phyloP scores from a whole-genome alignment of 1,140 invertebrate species.

The Gryllus bimaculatus region DNA sequence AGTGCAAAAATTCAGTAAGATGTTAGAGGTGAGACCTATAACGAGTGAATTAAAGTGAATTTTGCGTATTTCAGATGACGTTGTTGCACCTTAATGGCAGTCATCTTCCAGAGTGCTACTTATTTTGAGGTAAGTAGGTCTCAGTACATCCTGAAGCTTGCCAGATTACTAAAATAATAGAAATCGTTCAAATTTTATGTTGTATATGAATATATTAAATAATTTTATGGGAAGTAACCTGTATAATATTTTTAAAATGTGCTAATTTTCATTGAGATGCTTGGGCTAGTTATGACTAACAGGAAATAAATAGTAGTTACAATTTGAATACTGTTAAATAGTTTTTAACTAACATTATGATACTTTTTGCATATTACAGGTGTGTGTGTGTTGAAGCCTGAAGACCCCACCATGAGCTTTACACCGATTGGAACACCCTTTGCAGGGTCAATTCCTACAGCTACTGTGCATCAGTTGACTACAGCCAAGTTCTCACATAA shows the following conservation, averaged over 20 bases:
- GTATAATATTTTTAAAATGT: no score
- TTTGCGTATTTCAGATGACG: constrained; percentile 17
- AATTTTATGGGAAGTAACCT: no score
- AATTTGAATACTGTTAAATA: no score
- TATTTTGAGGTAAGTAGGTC: constrained; percentile 24
- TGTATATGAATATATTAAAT: no score
- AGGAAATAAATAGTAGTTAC: no score
- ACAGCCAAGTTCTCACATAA: constrained; percentile 55
- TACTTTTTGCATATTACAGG: neutral
- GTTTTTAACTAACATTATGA: no score
- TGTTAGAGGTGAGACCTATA: neutral
- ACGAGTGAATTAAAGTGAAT: neutral
- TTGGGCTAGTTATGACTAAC: no score
- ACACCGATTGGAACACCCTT: constrained; percentile 54
- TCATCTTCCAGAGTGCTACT: constrained; percentile 20
- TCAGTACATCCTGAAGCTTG: constrained; percentile 2
- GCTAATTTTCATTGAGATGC: no score
- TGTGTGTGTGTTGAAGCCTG: neutral
- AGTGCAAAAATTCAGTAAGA: neutral
- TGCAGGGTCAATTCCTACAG: constrained; percentile 48
- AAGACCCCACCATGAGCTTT: constrained; percentile 49
- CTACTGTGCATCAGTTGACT: constrained; percentile 55
- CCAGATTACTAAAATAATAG: no score
- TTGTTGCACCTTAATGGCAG: constrained; percentile 10
- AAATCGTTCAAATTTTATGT: no score